Evolutionary conservation across 1,140 invertebrate genomes (phyloP), one percentile per base, ranked within the genome.

Genomic region (Drosophila bocki): DNA sequence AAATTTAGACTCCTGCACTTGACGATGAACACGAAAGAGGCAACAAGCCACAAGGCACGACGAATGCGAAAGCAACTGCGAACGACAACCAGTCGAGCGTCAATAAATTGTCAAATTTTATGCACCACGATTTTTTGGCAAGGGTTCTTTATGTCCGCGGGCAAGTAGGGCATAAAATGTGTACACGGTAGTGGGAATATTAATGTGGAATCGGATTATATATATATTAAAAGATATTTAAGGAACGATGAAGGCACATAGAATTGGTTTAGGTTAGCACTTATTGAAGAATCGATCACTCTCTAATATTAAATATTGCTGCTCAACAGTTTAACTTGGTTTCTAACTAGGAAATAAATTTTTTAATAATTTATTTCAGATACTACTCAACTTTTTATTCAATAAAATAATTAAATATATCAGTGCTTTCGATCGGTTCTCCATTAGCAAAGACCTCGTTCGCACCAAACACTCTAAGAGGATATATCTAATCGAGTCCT

Each of bases 71-170:
- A 19, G 50, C 53, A 22, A 42, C 45, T 65, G 42, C 17, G 54
- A 67, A 41, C 64, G 75, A 71, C 64, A 67, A 53, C 70, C 83
- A 82, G 50, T 74, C 54, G 72, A 87, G 80, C 87, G 86, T 81
- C 86, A 83, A 91, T 91, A 91, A 91, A 86, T 91, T 91, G 87
- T 83, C 86, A 91, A 91, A 91, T 91, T 91, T 91, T 91, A 91
- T 91, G 87, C 87, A 84, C 69, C 63, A 69, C 84, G 72, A 80
- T 82, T 81, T 82, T 74, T 87, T 87, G 85, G 85, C 80, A 90
- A 78, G 53, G 60, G 59, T 77, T 80, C 68, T 61, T 53, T 57
- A 47, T 69, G 56, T 54, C 51, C 53, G 63, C 37, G 26, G 29
- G 75, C 75, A 69, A 69, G 56, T 77, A 68, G 63, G 75, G 62